Evolutionary conservation across 2,113 vertebrate species (phyloP), one percentile per base, ranked within the genome.

Genomic region (Rhinoptilus africanus): DNA sequence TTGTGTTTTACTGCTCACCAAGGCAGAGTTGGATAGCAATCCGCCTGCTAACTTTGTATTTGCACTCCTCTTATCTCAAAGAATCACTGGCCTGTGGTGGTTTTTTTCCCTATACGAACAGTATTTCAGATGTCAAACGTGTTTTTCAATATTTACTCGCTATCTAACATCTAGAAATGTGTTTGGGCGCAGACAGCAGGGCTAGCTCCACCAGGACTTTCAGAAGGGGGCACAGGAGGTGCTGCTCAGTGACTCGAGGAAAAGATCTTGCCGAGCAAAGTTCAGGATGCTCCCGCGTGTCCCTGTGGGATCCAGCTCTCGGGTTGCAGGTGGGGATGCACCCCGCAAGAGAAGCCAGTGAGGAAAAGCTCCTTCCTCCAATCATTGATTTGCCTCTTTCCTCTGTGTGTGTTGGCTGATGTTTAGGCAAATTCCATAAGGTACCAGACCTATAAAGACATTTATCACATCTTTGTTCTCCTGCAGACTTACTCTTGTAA

Each of bases 1-100:
- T 97, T 96, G 91, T 97, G 92, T 97, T 98, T 98, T 97, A 97
- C 84, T 96, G 95, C 90, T 94, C 60, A 71, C 92, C 94, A 89
- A 90, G 95, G 91, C 91, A 80, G 85, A 77, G 91, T 85, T 53
- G 81, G 73, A 53, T 78, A 67, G 88, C 85, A 92, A 41, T 78
- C 56, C 5, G 0, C 92, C 81, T 83, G 88, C 88, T 93, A 34
- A 89, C 91, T 96, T 95, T 57, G 69, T 72, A 14, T 85, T 86
- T 83, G 73, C 54, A 13, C 80, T 80, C 50, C 41, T 71, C 89
- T 80, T 79, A 81, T 47, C 84, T 95, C 67, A 27, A 57, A 67
- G 39, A 86, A 85, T 89, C 62, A 11, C 56, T 34, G 71, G 8
- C 23, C 45, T 76, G 68, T 10, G 32, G 72, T 71, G 12, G 17